Evolutionary conservation across 1,140 invertebrate genomes (phyloP), one percentile per base, ranked within the genome.

Genomic region (Radopholus similis): DNA sequence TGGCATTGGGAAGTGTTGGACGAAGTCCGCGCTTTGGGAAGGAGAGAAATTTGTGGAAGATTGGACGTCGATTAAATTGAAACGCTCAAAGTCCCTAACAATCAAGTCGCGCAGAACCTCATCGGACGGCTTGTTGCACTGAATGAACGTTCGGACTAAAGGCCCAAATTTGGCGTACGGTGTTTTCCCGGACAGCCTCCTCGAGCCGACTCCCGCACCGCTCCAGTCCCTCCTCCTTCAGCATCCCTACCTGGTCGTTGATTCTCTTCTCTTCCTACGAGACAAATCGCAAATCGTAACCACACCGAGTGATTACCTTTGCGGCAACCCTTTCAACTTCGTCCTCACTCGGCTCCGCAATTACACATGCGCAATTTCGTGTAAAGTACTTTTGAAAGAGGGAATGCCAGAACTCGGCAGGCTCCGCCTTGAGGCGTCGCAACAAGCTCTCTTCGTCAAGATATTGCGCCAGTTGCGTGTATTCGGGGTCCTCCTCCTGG

Each of bases 101-200:
- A 70, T 70, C 3, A 70, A 44, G 1, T 71, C 68, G 4, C 44
- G 15, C 6, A 70, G 53, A 0, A 70, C 58, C 1, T 70, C 70
- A 6, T 30, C 57, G 4, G 47, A 23, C 21, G 70, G 70, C 28
- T 44, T 11, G 18, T 21, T 4, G 4, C 47, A 26, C 47, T 51
- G 47, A 51, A 26, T 3, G 15, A 26, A 23, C 18, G 38, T 11
- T 42, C 18, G 18, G 11, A 42, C 18, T 42, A 40, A n/a, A n/a
- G n/a, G n/a, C n/a, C 38, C 38, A 42, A 11, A 42, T 6, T 71
- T 69, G 23, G 44, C 67, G 51, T 70, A 37, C 89, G 80, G 90
- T 89, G 84, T 92, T 93, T 70, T 87, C 86, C 60, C 87, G 84
- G 68, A 90, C 87, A 1, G 91, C 90, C 47, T 88, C 84, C 49